A percentile compares a stretch with the other conserved stretches of the same genome.
These are phyloP conservation scores for Margarornis squamiger DNA, from an alignment of 2,797 vertebrate genomes.

Conservation along the genomic window DNA sequence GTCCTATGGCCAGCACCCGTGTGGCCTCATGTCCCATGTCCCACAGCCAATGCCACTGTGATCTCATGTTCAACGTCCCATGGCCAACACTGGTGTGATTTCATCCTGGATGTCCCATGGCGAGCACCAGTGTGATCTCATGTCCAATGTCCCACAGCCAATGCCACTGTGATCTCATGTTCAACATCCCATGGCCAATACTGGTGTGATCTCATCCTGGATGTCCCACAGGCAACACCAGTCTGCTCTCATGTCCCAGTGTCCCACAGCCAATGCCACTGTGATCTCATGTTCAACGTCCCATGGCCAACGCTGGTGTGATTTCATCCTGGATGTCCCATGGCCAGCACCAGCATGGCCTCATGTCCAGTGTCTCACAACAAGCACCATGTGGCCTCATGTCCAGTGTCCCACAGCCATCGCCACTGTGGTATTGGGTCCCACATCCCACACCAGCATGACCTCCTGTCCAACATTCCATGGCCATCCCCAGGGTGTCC, in stretches of 20 bases:
- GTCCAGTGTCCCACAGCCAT: rapidly evolving
- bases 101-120: rapidly evolving
- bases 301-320: too few species aligned
- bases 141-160: rapidly evolving
- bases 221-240: rapidly evolving
- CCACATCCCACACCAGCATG: neutral
- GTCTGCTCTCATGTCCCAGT: rapidly evolving
- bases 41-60: rapidly evolving
- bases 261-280: rapidly evolving
- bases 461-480: rapidly evolving
- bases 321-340: neutral
- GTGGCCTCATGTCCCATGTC: rapidly evolving
- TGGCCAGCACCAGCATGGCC: rapidly evolving
- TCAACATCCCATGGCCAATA: too few species aligned
- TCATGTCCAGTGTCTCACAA: rapidly evolving
- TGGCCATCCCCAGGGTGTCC: rapidly evolving
- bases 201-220: neutral
- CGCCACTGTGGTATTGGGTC: rapidly evolving
- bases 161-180: rapidly evolving
- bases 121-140: rapidly evolving
- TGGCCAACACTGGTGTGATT: rapidly evolving
- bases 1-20: rapidly evolving
- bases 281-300: too few species aligned
- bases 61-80: neutral
- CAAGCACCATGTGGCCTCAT: rapidly evolving